Evolutionary conservation across 2,113 vertebrate genomes (phyloP).

Genomic region (Paradoxurus hermaphroditus): DNA sequence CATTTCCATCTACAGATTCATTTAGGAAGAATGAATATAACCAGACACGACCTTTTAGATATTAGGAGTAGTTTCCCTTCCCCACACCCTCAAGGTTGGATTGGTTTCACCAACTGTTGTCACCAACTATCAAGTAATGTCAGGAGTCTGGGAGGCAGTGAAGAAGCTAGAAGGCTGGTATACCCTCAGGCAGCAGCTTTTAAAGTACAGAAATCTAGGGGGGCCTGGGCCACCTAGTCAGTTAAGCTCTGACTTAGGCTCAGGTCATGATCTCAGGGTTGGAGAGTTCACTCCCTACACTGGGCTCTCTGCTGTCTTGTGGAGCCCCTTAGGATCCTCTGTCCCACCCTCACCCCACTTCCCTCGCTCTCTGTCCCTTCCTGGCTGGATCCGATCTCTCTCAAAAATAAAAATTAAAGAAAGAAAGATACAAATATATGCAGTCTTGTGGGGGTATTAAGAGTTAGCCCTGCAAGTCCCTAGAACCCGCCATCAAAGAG

Average conservation of each 20-base stretch:
- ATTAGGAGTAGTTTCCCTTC: not conserved
- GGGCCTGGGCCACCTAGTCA: no score
- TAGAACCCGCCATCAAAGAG: not conserved
- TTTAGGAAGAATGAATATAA: not conserved
- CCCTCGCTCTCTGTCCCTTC: no score
- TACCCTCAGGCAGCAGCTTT: not conserved
- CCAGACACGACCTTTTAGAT: not conserved
- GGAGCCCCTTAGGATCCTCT: no score
- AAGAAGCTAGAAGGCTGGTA: not conserved
- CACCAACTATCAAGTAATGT: not conserved
- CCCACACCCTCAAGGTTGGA: not conserved
- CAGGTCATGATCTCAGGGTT: no score
- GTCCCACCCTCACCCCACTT: no score
- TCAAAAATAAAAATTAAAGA: no score
- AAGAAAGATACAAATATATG: not conserved
- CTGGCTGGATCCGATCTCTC: no score
- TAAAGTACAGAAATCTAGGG: not conserved
- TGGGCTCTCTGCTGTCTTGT: no score
- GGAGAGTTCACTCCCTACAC: no score
- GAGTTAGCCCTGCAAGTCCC: not conserved
- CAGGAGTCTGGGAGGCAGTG: not conserved
- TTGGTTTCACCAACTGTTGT: not conserved
- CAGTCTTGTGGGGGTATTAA: not conserved
- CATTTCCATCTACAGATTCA: not conserved
- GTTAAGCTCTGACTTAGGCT: no score